Conservation (phyloP, 2,113 vertebrate species). For the Callocephalon fimbriatum region DNA sequence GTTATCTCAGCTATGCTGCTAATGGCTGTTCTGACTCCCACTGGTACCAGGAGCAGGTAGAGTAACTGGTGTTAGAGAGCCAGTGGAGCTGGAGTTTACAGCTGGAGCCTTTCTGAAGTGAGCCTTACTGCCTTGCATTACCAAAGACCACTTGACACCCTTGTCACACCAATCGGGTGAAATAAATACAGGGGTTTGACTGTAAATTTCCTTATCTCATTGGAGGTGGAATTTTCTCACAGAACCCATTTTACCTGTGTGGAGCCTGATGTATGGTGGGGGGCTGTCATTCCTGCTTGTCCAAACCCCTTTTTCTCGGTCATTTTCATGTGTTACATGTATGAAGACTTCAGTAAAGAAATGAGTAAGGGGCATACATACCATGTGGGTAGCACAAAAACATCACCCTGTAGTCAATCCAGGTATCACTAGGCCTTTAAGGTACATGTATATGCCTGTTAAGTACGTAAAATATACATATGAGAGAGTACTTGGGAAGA, state of each 20-base stretch:
- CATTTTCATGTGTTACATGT: background rate
- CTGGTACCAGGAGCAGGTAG: background rate
- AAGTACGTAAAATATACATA: background rate
- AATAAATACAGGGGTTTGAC: background rate
- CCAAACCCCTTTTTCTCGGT: background rate
- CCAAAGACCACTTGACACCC: accelerated
- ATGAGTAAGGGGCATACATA: background rate
- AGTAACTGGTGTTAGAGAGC: background rate
- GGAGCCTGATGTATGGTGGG: background rate
- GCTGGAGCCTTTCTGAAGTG: background rate
- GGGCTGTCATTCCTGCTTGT: background rate
- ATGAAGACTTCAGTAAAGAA: background rate
- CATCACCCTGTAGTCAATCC: background rate
- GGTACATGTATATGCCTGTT: background rate
- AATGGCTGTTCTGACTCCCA: background rate
- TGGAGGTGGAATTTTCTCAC: background rate
- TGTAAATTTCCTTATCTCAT: background rate
- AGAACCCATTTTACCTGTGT: background rate
- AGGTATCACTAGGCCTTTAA: background rate
- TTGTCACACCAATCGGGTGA: background rate
- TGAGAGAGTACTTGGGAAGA: background rate
- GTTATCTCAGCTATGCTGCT: accelerated
- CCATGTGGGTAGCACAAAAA: background rate
- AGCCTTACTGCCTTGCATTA: background rate
- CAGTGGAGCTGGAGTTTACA: background rate